Percentiles rank a stretch among this genome's conserved stretches.
Conservation (phyloP, 2,113 vertebrate species). For the Erythrocebus patas region DNA sequence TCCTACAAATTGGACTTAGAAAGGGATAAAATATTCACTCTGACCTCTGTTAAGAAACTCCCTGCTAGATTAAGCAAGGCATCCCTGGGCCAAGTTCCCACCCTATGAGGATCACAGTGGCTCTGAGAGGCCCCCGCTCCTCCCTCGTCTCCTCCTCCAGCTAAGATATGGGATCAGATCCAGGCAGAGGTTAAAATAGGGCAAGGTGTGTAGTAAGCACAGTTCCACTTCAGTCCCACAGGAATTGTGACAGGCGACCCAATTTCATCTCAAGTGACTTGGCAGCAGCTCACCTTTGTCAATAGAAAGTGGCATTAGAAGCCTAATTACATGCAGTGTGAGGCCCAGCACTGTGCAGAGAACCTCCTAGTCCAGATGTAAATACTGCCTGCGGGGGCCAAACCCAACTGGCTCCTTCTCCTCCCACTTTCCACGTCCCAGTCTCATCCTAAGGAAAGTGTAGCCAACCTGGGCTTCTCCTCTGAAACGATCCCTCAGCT, state of each 20-base stretch:
- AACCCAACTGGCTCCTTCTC: accelerated
- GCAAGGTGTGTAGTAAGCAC: slow-evolving; percentile 50
- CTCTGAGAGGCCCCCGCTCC: not conserved
- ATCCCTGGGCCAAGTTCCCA: not conserved
- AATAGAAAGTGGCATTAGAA: not conserved
- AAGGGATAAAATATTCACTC: not conserved
- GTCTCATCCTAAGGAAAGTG: not conserved
- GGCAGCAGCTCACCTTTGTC: slow-evolving; percentile 17
- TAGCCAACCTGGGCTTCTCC: not conserved
- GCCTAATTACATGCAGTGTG: not conserved
- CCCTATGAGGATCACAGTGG: not conserved
- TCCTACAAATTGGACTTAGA: not conserved
- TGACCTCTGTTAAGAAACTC: not conserved
- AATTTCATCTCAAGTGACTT: slow-evolving; percentile 42
- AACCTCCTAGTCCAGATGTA: accelerated
- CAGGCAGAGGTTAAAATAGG: not conserved
- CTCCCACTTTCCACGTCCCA: not conserved
- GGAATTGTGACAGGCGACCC: slow-evolving; percentile 41
- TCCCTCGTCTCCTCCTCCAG: not conserved
- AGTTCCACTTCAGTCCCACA: not conserved
- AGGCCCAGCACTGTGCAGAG: not conserved
- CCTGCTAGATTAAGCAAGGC: not conserved
- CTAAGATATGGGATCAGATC: not conserved
- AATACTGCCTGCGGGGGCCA: not conserved
- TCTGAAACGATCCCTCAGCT: not conserved